phyloP scores from a whole-genome alignment of 1,140 invertebrate genomes.

The Pectinophora gossypiella region DNA sequence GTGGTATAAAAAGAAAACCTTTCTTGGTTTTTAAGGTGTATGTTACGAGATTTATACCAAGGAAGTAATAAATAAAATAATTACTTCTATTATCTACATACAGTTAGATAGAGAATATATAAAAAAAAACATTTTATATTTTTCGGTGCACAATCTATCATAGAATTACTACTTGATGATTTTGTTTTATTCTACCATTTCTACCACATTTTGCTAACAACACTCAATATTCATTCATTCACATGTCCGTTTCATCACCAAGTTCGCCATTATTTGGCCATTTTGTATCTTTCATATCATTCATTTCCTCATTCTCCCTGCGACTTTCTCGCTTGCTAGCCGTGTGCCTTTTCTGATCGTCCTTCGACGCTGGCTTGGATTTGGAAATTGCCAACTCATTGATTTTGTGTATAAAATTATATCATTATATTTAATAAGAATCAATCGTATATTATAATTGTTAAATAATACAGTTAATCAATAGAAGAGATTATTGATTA shows the following conservation, averaged over 20 bases:
- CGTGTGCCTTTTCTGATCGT: constrained; percentile 25
- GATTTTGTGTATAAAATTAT: constrained; percentile 11
- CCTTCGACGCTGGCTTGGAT: constrained; percentile 25
- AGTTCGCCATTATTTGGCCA: constrained; percentile 2
- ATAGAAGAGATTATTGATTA: neutral
- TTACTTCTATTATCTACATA: too few relatives aligned
- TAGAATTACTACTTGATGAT: too few relatives aligned
- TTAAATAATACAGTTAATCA: neutral
- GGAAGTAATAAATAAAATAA: too few relatives aligned
- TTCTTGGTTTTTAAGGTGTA: too few relatives aligned
- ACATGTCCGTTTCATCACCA: constrained; percentile 11
- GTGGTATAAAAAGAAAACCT: too few relatives aligned
- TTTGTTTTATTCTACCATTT: too few relatives aligned
- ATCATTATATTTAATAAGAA: neutral
- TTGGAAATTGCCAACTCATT: constrained; percentile 25
- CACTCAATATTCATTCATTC: constrained; percentile 8
- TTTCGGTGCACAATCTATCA: too few relatives aligned
- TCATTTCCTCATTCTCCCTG: constrained; percentile 17
- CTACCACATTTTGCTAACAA: too few relatives aligned
- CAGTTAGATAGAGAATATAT: too few relatives aligned
- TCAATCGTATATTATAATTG: neutral
- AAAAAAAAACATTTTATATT: too few relatives aligned
- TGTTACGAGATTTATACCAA: too few relatives aligned
- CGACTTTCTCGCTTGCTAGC: constrained; percentile 17
- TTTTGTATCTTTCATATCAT: neutral